Base-by-base conservation (phyloP, 2,113 vertebrate species). In the Vanacampus margaritifer region DNA sequence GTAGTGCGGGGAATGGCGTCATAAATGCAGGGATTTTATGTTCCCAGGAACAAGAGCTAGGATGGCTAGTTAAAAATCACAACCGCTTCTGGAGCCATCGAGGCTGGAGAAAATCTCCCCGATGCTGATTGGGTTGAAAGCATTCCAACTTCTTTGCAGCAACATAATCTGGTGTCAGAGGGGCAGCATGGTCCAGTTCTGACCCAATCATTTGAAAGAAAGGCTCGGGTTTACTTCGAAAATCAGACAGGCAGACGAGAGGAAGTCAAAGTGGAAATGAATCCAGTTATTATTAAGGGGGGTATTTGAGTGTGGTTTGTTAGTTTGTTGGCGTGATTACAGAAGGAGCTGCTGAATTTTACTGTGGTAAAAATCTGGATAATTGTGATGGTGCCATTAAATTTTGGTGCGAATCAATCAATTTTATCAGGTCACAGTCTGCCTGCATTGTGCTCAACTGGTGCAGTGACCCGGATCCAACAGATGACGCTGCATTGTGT, bases 191-290 rank as follows among this genome's bases (percentile, higher is more conserved):
- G 50, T 23, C 10, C 21, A 70, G 61, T 60, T 67, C 51, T 64
- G 76, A 37, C 10, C 58, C 19, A 21, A 60, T 60, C 35, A 84
- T 89, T 84, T 85, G 72, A 37, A 71, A 64, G 59, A 77, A 72
- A 2, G 5, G 68, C 72, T 82, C 32, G 2, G 56, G 77, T 90
- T 89, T 87, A 86, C 21, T 39, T 12, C 7, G 39, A 62, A 83
- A 76, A 75, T 74, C 57, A 3, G 51, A 58, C 12, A 23, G 60
- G 48, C 51, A 2, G 51, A 58, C 24, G 21, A 65, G 48, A 76
- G 79, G 81, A 82, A 81, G 71, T 82, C n/a, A 56, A 86, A 88
- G 83, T 78, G 80, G 86, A 51, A 86, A 79, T 68, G 45, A 69
- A 53, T 64, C 63, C 45, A 65, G 26, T 57, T 57, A 17, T 57